Conservation (phyloP, 2,888 invertebrate species). For the Andrena hattorfiana region DNA sequence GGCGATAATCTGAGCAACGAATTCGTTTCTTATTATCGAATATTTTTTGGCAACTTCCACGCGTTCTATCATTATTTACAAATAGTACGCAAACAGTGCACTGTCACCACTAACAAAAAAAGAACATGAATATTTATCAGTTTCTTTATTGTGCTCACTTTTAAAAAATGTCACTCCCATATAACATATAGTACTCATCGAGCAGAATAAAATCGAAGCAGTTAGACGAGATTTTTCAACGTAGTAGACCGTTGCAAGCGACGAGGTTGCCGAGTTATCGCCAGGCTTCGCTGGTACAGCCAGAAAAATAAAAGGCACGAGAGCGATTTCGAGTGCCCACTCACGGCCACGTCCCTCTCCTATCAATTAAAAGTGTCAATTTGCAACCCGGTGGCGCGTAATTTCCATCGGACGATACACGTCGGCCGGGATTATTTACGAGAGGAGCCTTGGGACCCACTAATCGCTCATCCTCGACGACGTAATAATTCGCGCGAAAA, state of each 20-base stretch:
- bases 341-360: slow-evolving; percentile 35
- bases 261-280: slow-evolving; percentile 6
- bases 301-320: not conserved
- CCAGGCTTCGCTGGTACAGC: not conserved
- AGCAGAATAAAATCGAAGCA: no score
- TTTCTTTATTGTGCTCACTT: not conserved
- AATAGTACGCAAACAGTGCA: not conserved
- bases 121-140: not conserved
- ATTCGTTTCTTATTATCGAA: not conserved
- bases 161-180: not conserved
- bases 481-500: slow-evolving; percentile 42
- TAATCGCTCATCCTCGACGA: slow-evolving; percentile 49
- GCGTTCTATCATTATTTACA: not conserved
- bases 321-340: slow-evolving; percentile 3
- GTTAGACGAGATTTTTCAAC: no score
- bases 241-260: no score
- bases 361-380: slow-evolving; percentile 67
- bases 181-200: no score
- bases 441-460: slow-evolving; percentile 47
- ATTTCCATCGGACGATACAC: slow-evolving; percentile 54
- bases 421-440: slow-evolving; percentile 33
- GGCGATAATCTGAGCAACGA: not conserved
- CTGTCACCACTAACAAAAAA: not conserved
- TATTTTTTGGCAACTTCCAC: not conserved
- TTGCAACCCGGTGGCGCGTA: slow-evolving; percentile 53